These are phyloP conservation scores for Erynnis tages DNA, from an alignment of 2,888 invertebrate genomes.

Conservation along the genomic window DNA sequence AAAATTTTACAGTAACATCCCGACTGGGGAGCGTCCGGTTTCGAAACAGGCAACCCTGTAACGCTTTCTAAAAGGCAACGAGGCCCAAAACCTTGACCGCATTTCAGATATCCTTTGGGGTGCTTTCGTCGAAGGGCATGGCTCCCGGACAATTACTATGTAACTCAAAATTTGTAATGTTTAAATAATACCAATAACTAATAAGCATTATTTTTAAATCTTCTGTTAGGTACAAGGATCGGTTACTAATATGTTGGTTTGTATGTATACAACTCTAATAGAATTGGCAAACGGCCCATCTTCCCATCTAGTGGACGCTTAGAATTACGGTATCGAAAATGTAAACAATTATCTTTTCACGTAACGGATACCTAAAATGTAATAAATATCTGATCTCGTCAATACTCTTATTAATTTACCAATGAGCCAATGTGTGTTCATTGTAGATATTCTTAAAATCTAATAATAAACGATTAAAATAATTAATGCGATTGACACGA, in stretches of 20 bases:
- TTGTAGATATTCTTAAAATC: too few species aligned
- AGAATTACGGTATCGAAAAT: slow-evolving; percentile 14
- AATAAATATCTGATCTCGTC: too few species aligned
- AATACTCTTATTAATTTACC: too few species aligned
- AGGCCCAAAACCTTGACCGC: slow-evolving; percentile 16
- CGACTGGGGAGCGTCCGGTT: neutral
- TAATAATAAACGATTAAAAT: too few species aligned
- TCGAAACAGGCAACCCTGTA: slow-evolving; percentile 3
- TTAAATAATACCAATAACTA: neutral
- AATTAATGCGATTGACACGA: too few species aligned
- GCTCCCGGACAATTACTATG: neutral
- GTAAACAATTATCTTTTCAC: neutral
- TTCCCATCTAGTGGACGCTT: slow-evolving; percentile 16
- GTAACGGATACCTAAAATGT: too few species aligned
- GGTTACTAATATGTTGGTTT: too few species aligned
- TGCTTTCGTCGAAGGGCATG: neutral
- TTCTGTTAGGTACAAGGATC: too few species aligned
- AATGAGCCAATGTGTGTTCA: too few species aligned
- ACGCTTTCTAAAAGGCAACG: neutral
- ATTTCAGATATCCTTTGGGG: slow-evolving; percentile 19
- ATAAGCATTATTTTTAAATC: too few species aligned
- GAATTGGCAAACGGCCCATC: slow-evolving; percentile 23
- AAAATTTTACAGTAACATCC: too few species aligned
- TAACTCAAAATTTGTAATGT: neutral
- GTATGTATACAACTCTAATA: slow-evolving; percentile 10